Base-by-base conservation (phyloP, 2,797 vertebrate species). In the Pogonophryne albipinna region DNA sequence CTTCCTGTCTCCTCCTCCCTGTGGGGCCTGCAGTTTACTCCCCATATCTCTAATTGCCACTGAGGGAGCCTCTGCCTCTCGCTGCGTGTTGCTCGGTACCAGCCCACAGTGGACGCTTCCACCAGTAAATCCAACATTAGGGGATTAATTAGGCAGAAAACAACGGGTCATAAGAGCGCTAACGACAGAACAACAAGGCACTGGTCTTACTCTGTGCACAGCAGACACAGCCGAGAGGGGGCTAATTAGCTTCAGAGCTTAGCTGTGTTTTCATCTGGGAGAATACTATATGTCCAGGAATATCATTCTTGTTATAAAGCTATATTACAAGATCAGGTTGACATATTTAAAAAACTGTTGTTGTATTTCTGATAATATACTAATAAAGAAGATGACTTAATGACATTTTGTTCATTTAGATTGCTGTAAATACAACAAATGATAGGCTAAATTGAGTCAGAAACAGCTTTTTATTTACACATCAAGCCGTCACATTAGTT, bases 81-180 rank as follows among this genome's bases (percentile, higher is more conserved):
- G 15, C 84, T 85, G 85, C 89, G 75, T 87, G 83, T 84, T 75
- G 85, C 68, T 71, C 76, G 51, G 64, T 77, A 61, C 84, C 46
- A 75, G 79, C 72, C 80, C 83, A 82, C 89, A 89, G 82, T 88
- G 89, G 92, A 91, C 82, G 81, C 86, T 90, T 91, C 90, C 83
- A 82, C 80, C 84, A 89, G 91, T 91, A 93, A 90, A 94, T 92
- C 92, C 89, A 91, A 93, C 93, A 94, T 95, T 92, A 94, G 91
- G 92, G 91, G 91, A 94, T 94, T 94, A 94, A 94, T 95, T 94
- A 93, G 88, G 91, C 92, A 92, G 92, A 93, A 94, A 94, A 93
- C 92, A 94, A 93, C 87, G 91, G 91, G 91, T 94, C 91, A 92
- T 92, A 89, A 90, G 91, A 91, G 88, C 77, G 83, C 91, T 93